Conservation (phyloP, 2,888 invertebrate genomes). For the Fragum sueziense region DNA sequence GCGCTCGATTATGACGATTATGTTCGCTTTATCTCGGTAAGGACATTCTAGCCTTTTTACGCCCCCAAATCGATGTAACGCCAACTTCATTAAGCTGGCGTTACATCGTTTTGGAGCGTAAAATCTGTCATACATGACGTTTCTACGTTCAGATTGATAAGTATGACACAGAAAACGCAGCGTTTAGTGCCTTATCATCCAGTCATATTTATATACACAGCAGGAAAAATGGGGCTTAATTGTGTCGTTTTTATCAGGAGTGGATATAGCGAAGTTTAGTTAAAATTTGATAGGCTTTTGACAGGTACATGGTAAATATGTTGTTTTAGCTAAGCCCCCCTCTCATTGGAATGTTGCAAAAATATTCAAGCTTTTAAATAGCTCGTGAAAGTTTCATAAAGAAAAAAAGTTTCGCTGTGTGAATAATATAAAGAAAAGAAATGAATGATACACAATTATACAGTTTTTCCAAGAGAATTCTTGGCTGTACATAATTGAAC, state of each 20-base stretch:
- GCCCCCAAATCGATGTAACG: too few species aligned
- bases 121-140: too few species aligned
- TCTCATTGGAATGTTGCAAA: background rate
- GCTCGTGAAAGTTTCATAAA: too few species aligned
- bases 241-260: slow-evolving; percentile 41
- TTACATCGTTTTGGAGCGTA: too few species aligned
- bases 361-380: too few species aligned
- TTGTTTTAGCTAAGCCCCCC: background rate
- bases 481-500: background rate
- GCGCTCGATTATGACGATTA: slow-evolving; percentile 18
- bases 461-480: background rate
- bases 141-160: slow-evolving; percentile 26
- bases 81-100: too few species aligned
- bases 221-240: slow-evolving; percentile 48
- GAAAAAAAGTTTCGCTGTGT: too few species aligned
- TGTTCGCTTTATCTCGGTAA: slow-evolving; percentile 40
- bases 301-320: slow-evolving; percentile 45
- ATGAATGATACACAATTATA: too few species aligned
- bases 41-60: too few species aligned
- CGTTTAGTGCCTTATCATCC: slow-evolving; percentile 42
- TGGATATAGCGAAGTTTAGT: slow-evolving; percentile 17
- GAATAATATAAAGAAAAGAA: too few species aligned
- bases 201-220: slow-evolving; percentile 44
- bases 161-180: slow-evolving; percentile 38
- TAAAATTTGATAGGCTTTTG: slow-evolving; percentile 41